Conservation (phyloP, 2,113 vertebrate species). For the Ochotona princeps region DNA sequence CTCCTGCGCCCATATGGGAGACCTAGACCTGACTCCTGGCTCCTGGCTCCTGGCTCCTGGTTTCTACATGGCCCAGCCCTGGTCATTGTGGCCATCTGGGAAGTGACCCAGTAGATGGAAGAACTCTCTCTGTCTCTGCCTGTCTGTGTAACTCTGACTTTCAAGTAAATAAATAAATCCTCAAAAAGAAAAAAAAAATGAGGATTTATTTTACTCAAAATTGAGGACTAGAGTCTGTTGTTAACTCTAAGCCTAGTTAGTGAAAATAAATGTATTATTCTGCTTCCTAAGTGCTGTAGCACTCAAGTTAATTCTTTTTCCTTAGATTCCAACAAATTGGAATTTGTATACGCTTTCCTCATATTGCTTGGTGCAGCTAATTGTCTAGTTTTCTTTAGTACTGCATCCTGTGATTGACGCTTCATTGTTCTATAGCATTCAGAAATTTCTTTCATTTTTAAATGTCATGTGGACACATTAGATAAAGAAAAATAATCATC, state of each 20-base stretch:
- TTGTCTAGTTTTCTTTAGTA: conserved; percentile 37
- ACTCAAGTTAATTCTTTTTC: conserved; percentile 34
- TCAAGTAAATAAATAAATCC: no score
- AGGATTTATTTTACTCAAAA: conserved; percentile 3
- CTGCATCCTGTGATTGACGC: conserved; percentile 12
- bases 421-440: not conserved
- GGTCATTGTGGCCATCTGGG: no score
- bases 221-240: conserved; percentile 11
- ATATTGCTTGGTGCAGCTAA: not conserved
- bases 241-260: conserved; percentile 41
- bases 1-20: no score
- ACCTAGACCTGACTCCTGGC: no score
- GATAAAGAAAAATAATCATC: conserved; percentile 25
- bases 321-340: conserved; percentile 38
- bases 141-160: no score
- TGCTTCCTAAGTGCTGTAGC: conserved; percentile 26
- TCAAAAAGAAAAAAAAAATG: no score
- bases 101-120: no score
- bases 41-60: no score
- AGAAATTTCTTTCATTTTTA: conserved; percentile 26
- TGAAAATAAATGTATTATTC: conserved; percentile 16
- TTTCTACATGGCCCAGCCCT: no score
- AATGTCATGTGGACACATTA: conserved; percentile 22
- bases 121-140: no score
- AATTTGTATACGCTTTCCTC: conserved; percentile 22